Base-by-base conservation (phyloP, 2,888 invertebrate genomes). In the Sicus ferrugineus region DNA sequence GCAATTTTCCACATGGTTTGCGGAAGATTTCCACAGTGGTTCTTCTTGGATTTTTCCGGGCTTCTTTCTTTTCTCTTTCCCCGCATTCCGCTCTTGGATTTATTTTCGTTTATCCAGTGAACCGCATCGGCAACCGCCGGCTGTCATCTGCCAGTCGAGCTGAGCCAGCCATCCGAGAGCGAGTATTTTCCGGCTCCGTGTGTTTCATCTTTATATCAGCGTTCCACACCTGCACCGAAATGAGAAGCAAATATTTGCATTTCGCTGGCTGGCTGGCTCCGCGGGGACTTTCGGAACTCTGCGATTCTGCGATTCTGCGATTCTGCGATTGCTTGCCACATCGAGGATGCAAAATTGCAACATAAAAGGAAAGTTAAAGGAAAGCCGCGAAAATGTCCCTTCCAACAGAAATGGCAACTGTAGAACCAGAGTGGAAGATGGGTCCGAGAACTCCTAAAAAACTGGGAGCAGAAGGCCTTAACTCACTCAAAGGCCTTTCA, bases 1-100 rank as follows among this genome's bases (percentile, higher is more conserved):
- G 66, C 66, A 66, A 66, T 66, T 66, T 56, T 66, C 66, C 46
- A 19, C 56, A 31, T 66, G 56, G 46, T 28, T 56, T 38, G 28
- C 38, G 42, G 3, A 14, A n/a, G 56, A 56, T 56, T 38, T 56
- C 26, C 26, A 26, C 28, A n/a, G 30, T 28, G n/a, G 11, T 64
- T 50, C 31, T 50, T 46, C 23, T 63, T 64, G 48, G 28, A 42
- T 62, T 42, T 46, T 26, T 62, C 28, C n/a, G 28, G 16, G 23
- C 26, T n/a, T n/a, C n/a, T 56, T 56, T 56, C 56, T 56, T 16
- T 30, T n/a, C n/a, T 28, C 26, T 28, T 61, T 31, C 31, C 6
- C 23, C 5, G 42, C 56, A 56, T 26, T 4, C 3, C 11, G 42
- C 5, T 16, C n/a, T n/a, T 42, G 9, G 42, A 4, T 42, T 42